Evolutionary conservation across 2,797 vertebrate genomes (phyloP).

Genomic region (Xyrichtys novacula): DNA sequence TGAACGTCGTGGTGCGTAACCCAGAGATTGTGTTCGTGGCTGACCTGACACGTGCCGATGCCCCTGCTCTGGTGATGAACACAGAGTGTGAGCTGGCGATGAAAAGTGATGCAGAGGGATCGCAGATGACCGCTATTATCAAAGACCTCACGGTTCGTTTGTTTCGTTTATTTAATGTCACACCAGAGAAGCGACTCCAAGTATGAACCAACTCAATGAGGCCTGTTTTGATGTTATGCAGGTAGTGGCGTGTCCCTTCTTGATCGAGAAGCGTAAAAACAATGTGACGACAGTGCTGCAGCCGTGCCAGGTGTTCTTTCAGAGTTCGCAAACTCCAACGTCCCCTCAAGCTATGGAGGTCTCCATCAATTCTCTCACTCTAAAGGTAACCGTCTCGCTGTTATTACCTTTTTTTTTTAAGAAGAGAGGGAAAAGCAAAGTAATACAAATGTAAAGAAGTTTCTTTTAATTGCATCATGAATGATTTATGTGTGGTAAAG

Average conservation of each 20-base stretch:
- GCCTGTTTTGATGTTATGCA: slow-evolving; percentile 29
- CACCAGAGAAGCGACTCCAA: not conserved
- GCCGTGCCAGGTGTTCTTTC: slow-evolving; percentile 93
- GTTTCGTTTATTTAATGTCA: not conserved
- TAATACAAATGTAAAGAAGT: too few species aligned
- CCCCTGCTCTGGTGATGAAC: slow-evolving; percentile 93
- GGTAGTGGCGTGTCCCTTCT: slow-evolving; percentile 94
- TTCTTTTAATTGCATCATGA: too few species aligned
- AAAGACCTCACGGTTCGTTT: slow-evolving; percentile 88
- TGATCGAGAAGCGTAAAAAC: slow-evolving; percentile 88
- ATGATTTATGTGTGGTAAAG: too few species aligned
- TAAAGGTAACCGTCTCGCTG: slow-evolving; percentile 87
- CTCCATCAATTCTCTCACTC: slow-evolving; percentile 89
- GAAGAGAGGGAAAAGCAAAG: not conserved
- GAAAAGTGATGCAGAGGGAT: slow-evolving; percentile 84
- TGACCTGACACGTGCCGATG: slow-evolving; percentile 94
- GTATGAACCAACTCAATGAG: not conserved
- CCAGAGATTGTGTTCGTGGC: slow-evolving; percentile 98
- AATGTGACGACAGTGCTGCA: slow-evolving; percentile 93
- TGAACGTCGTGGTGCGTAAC: slow-evolving; percentile 91
- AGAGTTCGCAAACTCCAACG: slow-evolving; percentile 80
- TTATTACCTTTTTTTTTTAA: not conserved
- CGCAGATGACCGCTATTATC: slow-evolving; percentile 89
- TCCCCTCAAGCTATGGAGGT: slow-evolving; percentile 89
- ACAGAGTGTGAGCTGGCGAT: slow-evolving; percentile 92